A percentile compares a stretch with the other conserved stretches of the same genome.
Evolutionary conservation across 2,797 vertebrate species (phyloP).

Genomic region (Danio aesculapii): DNA sequence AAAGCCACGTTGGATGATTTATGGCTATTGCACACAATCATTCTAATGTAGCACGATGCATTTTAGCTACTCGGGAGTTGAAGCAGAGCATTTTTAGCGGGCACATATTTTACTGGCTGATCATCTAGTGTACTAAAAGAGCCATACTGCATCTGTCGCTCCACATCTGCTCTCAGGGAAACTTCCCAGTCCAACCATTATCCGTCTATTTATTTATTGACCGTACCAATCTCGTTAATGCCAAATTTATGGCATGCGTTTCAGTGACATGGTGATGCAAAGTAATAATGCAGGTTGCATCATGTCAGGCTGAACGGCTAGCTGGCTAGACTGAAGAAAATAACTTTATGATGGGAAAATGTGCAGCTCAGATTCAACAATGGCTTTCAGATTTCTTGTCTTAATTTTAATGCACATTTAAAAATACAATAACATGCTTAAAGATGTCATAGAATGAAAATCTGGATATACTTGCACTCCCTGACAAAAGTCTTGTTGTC

Average conservation of each 20-base stretch:
- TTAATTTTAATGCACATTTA: neutral
- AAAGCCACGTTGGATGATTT: slow-evolving; percentile 64
- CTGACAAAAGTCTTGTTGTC: too few species aligned
- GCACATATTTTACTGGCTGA: slow-evolving; percentile 51
- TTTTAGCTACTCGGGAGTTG: slow-evolving; percentile 64
- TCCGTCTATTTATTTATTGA: slow-evolving; percentile 52
- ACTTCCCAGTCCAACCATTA: slow-evolving; percentile 53
- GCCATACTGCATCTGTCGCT: slow-evolving; percentile 47
- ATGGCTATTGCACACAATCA: slow-evolving; percentile 63
- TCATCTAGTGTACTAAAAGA: slow-evolving; percentile 34
- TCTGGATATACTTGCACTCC: too few species aligned
- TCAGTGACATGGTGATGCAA: slow-evolving; percentile 27
- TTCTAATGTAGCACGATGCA: slow-evolving; percentile 60
- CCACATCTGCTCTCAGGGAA: slow-evolving; percentile 71
- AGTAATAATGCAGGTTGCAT: slow-evolving; percentile 36
- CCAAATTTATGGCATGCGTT: slow-evolving; percentile 38
- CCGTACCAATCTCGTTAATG: slow-evolving; percentile 18
- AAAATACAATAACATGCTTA: too few species aligned
- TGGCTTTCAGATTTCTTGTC: slow-evolving; percentile 7
- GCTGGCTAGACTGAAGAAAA: slow-evolving; percentile 4
- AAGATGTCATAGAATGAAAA: too few species aligned
- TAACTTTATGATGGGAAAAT: slow-evolving; percentile 33
- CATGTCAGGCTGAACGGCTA: slow-evolving; percentile 17
- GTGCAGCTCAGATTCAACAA: neutral
- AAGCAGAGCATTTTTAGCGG: slow-evolving; percentile 40